Base-by-base conservation (phyloP, 2,888 invertebrate species). In the Drosophila kambysellisi region DNA sequence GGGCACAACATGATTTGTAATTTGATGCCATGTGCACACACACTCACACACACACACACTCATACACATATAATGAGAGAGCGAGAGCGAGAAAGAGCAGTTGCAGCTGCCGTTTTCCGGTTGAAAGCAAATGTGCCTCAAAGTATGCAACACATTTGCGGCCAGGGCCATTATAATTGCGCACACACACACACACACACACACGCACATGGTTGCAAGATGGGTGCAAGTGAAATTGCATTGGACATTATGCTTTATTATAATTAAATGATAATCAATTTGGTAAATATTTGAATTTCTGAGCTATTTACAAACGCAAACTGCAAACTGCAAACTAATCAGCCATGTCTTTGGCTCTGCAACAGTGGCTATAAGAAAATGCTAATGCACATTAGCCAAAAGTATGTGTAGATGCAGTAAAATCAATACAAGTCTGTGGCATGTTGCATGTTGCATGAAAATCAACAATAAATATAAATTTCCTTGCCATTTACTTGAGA, bases 261-360 rank as follows among this genome's bases (percentile, higher is more conserved):
- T 87, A 85, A 85, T 85, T 85, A 85, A 85, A 85, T 85, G 85
- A 84, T 87, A 82, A 85, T 85, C 84, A 87, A 84, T 87, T 87
- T 76, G 78, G 74, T 82, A 84, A 84, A 85, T 85, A 85, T 84
- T 87, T 84, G 82, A 79, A 67, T 70, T 63, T 51, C 56, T 30
- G 29, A 57, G 43, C 59, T 58, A 15, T 12, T 39, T 37, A 7
- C 54, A 60, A 32, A 74, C 72, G 74, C 63, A 25, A 25, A 25
- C 20, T 25, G n/a, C n/a, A n/a, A n/a, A 73, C 60, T 61, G 74
- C 51, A 63, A 81, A 57, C 75, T 74, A 80, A 87, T 87, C 82
- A 70, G 65, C 71, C 84, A 69, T 74, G 70, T 69, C 70, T 62
- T 67, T 51, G 20, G 20, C 46, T 20, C 48, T 46, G 29, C n/a